Conservation (phyloP, 2,113 vertebrate species). For the Aphelocoma coerulescens region DNA sequence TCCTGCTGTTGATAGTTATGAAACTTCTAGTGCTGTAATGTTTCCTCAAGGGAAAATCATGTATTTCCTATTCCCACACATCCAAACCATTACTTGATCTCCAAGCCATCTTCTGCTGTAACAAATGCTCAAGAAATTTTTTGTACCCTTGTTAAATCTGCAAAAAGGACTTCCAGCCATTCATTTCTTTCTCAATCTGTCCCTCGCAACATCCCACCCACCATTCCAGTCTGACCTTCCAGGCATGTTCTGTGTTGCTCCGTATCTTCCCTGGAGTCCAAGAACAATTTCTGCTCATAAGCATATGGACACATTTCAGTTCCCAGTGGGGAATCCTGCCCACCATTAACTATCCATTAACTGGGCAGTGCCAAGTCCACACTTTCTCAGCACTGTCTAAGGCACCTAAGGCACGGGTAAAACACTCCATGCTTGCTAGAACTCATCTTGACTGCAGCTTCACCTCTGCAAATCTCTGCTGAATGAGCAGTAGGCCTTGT, state of each 20-base stretch:
- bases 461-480: not conserved
- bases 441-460: not conserved
- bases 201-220: not conserved
- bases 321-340: not conserved
- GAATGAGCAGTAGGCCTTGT: not conserved
- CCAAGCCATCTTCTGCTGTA: not conserved
- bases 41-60: conserved; percentile 13
- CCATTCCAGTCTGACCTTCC: not conserved
- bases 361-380: not conserved
- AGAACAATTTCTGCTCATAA: not conserved
- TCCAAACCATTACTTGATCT: not conserved
- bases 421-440: not conserved
- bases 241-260: not conserved
- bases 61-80: not conserved
- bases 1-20: not conserved
- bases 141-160: not conserved
- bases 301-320: not conserved
- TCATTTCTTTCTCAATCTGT: not conserved
- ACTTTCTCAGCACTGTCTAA: not conserved
- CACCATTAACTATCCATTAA: not conserved
- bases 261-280: not conserved
- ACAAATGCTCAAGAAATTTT: not conserved
- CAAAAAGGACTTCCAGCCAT: not conserved
- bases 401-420: not conserved
- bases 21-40: not conserved